A percentile compares a stretch with the other conserved stretches of the same genome.
These are phyloP conservation scores for Neria commutata DNA, from an alignment of 2,888 invertebrate species.

Conservation along the genomic window DNA sequence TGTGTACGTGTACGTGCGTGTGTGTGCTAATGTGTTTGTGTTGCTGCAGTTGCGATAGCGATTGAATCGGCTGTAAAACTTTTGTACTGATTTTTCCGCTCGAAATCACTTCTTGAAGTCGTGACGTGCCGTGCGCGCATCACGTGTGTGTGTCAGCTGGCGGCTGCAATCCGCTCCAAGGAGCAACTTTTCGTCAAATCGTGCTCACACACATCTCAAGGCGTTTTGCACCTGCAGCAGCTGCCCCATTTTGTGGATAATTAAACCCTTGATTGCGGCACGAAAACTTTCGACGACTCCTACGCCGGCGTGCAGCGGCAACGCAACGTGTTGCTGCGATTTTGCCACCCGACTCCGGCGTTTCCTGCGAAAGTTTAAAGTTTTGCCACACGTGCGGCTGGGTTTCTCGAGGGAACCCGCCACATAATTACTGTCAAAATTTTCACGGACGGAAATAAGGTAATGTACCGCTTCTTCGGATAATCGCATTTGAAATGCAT, in stretches of 20 bases:
- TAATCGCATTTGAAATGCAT: neutral
- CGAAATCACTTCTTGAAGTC: neutral
- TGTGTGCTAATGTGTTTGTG: too few species aligned
- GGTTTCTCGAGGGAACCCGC: slow-evolving; percentile 47
- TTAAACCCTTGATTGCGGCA: slow-evolving; percentile 51
- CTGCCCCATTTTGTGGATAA: slow-evolving; percentile 46
- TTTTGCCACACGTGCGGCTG: slow-evolving; percentile 31
- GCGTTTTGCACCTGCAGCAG: slow-evolving; percentile 12
- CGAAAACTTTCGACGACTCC: slow-evolving; percentile 10
- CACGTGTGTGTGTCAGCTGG: slow-evolving; percentile 12
- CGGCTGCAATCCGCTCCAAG: neutral
- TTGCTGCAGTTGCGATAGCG: too few species aligned
- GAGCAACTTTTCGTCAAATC: slow-evolving; percentile 24
- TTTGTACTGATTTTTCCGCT: neutral
- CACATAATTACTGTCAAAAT: slow-evolving; percentile 59
- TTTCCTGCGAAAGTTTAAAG: slow-evolving; percentile 27
- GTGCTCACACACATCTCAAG: neutral
- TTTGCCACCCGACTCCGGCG: slow-evolving; percentile 32
- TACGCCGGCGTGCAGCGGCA: slow-evolving; percentile 17
- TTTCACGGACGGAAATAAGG: slow-evolving; percentile 64
- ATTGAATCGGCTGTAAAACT: too few species aligned
- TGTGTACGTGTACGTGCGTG: too few species aligned
- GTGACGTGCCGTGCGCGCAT: neutral
- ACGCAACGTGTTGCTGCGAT: too few species aligned
- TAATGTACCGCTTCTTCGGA: slow-evolving; percentile 33